A percentile compares a stretch with the other conserved stretches of the same genome.
Conservation (phyloP, 2,888 invertebrate genomes). For the Hofmannophila pseudospretella region DNA sequence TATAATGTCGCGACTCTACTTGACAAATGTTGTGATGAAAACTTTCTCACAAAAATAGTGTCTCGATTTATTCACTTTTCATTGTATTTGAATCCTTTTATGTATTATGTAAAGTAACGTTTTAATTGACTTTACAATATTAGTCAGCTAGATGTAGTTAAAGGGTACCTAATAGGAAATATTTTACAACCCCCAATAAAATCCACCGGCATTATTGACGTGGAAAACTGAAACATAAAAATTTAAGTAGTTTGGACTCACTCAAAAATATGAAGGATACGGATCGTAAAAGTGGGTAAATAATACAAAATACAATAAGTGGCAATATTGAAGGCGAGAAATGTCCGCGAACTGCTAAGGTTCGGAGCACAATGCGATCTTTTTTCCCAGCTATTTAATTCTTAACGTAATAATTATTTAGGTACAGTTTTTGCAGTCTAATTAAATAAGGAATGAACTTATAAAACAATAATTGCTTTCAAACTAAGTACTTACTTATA, state of each 20-base stretch:
- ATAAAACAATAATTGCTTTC: too few species aligned
- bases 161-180: slow-evolving; percentile 34
- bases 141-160: slow-evolving; percentile 55
- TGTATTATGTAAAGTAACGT: too few species aligned
- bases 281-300: slow-evolving; percentile 72
- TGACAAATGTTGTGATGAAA: slow-evolving; percentile 65
- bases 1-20: slow-evolving; percentile 33
- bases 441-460: too few species aligned
- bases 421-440: too few species aligned
- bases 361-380: background rate
- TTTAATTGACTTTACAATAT: too few species aligned
- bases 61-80: too few species aligned
- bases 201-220: slow-evolving; percentile 54
- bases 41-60: slow-evolving; percentile 21
- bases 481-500: too few species aligned
- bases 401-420: too few species aligned
- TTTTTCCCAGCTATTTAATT: too few species aligned
- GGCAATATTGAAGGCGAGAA: slow-evolving; percentile 61
- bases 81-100: too few species aligned
- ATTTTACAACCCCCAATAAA: slow-evolving; percentile 60
- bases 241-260: slow-evolving; percentile 72
- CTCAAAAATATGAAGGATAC: slow-evolving; percentile 70
- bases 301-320: slow-evolving; percentile 78
- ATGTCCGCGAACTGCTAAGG: slow-evolving; percentile 34
- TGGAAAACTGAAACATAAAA: slow-evolving; percentile 68